Percentiles rank a stretch among this genome's conserved stretches.
Conservation (phyloP, 2,797 vertebrate genomes). For the Lindbergichthys nudifrons region DNA sequence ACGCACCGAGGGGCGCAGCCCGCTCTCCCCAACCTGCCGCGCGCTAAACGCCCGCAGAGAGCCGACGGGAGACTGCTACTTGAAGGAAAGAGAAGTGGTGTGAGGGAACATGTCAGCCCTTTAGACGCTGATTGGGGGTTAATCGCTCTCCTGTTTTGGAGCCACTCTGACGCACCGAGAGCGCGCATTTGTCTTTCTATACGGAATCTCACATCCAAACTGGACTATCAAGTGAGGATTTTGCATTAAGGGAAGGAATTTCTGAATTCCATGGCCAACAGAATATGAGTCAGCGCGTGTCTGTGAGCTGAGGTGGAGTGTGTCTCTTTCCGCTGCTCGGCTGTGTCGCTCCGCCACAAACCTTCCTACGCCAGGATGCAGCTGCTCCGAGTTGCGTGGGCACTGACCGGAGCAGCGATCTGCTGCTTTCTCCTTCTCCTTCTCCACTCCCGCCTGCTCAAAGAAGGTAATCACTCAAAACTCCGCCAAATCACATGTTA, state of each 20-base stretch:
- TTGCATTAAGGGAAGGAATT: slow-evolving; percentile 19
- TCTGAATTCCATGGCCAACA: slow-evolving; percentile 43
- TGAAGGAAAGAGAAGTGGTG: slow-evolving; percentile 23
- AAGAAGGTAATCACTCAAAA: slow-evolving; percentile 92
- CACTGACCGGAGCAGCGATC: slow-evolving; percentile 95
- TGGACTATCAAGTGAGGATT: slow-evolving; percentile 69
- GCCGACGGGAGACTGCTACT: not conserved
- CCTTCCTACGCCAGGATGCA: slow-evolving; percentile 90
- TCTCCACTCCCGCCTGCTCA: slow-evolving; percentile 95
- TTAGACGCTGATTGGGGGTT: slow-evolving; percentile 63
- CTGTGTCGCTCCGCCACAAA: slow-evolving; percentile 61
- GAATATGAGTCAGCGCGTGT: slow-evolving; percentile 72
- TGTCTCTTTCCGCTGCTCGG: slow-evolving; percentile 49
- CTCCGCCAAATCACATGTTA: not conserved
- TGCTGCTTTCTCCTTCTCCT: slow-evolving; percentile 96
- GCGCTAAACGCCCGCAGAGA: slow-evolving; percentile 4
- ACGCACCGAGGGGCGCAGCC: slow-evolving; percentile 48
- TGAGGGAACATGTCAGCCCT: slow-evolving; percentile 49
- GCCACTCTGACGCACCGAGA: slow-evolving; percentile 64
- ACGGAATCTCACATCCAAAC: slow-evolving; percentile 38
- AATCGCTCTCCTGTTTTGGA: slow-evolving; percentile 61
- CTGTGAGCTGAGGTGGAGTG: slow-evolving; percentile 73
- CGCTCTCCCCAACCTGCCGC: slow-evolving; percentile 26
- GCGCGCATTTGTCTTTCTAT: slow-evolving; percentile 29
- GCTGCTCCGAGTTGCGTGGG: slow-evolving; percentile 96